Evolutionary conservation across 2,797 vertebrate species (phyloP), one percentile per base, ranked within the genome.

Genomic region (Erithacus rubecula): DNA sequence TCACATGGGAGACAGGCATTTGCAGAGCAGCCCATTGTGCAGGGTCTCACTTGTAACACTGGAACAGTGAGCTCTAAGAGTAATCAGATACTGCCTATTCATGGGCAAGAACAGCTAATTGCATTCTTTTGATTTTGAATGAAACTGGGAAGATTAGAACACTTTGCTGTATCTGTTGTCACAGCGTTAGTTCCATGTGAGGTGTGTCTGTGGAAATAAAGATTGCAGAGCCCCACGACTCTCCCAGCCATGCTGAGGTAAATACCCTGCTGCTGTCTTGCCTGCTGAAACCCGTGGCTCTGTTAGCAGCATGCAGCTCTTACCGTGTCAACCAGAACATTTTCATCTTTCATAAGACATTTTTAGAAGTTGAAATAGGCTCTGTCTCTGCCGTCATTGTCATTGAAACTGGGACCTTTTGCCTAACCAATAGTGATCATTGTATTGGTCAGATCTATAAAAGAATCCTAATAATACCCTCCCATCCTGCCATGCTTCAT

Each of bases 241-340:
- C 63, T 92, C 87, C 92, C 92, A 95, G 82, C 13, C 15, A 2
- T 87, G 87, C 94, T 96, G 95, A 96, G 92, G 91, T 89, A 89
- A 94, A 83, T 59, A 74, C 41, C 29, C 68, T 52, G 91, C 93
- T 96, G 87, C 90, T 72, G 3, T n/a, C 89, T 94, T 46, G 3
- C 41, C 74, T 92, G 46, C 43, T 83, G 88, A 95, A 91, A 87
- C 82, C 90, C 91, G 83, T 23, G 0, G 16, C 64, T 63, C 27
- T 3, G 4, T 87, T 88, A 94, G 96, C 86, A 93, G 80, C 86
- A 68, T 19, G 0, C 68, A 37, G 93, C 87, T 94, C 67, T 58
- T 39, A 27, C 17, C 78, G 46, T 91, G 77, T 62, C 56, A 32
- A 29, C 70, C 90, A 96, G 94, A 96, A 80, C 69, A 55, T n/a